Conservation (phyloP, 2,888 invertebrate genomes). For the Erebia palarica region DNA sequence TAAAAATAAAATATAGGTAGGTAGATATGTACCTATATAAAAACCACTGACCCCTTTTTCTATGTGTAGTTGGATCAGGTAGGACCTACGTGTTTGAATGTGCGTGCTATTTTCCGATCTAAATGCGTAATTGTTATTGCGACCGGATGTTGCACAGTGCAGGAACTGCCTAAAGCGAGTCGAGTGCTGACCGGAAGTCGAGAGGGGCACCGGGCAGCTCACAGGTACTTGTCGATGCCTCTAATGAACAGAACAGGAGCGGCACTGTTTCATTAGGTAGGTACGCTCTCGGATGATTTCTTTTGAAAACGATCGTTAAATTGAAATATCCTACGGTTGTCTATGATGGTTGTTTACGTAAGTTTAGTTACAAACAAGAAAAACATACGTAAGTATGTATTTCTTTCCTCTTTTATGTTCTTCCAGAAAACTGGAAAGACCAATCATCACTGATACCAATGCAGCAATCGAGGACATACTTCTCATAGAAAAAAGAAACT, state of each 20-base stretch:
- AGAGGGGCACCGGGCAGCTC: constrained; percentile 45
- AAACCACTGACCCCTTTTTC: constrained; percentile 8
- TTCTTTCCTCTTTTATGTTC: no score
- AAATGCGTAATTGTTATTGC: constrained; percentile 50
- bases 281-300: constrained; percentile 20
- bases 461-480: no score
- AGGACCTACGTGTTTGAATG: constrained; percentile 14
- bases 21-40: not conserved
- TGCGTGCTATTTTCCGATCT: constrained; percentile 36
- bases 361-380: not conserved
- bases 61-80: constrained; percentile 10
- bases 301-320: constrained; percentile 17
- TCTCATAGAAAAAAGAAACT: no score
- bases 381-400: not conserved
- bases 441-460: no score
- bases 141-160: constrained; percentile 69
- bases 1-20: no score
- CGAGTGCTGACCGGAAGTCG: constrained; percentile 62
- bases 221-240: constrained; percentile 54
- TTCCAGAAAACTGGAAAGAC: no score
- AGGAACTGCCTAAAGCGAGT: constrained; percentile 61
- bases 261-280: constrained; percentile 48
- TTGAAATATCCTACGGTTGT: no score
- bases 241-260: constrained; percentile 59
- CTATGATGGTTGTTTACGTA: no score